These are phyloP conservation scores for Manis pentadactyla DNA, from an alignment of 2,797 vertebrate species.

Conservation along the genomic window DNA sequence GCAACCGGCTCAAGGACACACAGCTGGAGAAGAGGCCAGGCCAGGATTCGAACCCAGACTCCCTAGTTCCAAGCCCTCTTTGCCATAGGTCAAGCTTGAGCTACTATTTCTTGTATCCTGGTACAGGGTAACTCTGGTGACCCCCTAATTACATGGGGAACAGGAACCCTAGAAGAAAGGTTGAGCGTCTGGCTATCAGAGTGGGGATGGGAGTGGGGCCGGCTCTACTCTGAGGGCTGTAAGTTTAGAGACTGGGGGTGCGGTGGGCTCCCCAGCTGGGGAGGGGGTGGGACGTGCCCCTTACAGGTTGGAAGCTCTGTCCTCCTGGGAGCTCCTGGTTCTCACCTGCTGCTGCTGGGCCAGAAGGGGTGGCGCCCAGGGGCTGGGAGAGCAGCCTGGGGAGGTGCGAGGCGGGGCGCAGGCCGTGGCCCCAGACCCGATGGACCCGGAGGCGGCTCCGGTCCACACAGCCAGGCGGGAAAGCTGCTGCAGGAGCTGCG, in stretches of 20 bases:
- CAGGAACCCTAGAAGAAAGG: neutral
- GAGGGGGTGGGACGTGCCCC: rapidly evolving
- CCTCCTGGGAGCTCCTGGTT: neutral
- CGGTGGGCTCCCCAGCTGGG: neutral
- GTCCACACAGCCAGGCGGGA: neutral
- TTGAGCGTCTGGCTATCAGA: neutral
- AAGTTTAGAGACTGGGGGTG: neutral
- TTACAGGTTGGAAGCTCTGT: neutral
- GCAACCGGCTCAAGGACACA: neutral
- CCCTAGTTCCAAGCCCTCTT: neutral
- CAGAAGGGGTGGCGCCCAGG: neutral
- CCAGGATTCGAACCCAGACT: neutral
- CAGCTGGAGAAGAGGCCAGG: neutral
- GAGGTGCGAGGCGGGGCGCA: no score
- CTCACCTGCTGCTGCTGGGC: neutral
- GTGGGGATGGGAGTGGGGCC: neutral
- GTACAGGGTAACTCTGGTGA: neutral
- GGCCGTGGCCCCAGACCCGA: no score
- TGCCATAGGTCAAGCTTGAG: neutral
- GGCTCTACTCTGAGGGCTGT: neutral
- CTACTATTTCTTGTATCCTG: neutral
- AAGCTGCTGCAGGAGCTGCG: neutral
- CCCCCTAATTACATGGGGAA: neutral
- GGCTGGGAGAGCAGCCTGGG: no score
- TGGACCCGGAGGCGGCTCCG: neutral